phyloP scores from a whole-genome alignment of 2,888 invertebrate species.

The Apotomis turbidana region DNA sequence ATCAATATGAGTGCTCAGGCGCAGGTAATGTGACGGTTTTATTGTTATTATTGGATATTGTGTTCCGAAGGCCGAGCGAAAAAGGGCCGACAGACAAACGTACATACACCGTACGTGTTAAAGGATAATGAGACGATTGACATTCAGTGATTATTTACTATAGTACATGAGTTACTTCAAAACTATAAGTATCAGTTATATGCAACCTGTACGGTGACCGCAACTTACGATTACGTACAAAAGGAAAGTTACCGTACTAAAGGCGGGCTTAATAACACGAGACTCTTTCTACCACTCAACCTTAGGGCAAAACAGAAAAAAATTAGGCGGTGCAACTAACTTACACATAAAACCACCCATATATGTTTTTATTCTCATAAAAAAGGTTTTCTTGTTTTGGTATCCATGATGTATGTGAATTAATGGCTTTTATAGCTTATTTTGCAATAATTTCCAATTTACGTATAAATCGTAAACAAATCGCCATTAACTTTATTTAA shows the following conservation, averaged over 20 bases:
- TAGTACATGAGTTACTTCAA: neutral
- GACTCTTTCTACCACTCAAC: too few relatives aligned
- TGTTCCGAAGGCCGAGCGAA: constrained; percentile 71
- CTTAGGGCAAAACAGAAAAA: too few relatives aligned
- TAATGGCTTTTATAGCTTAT: constrained; percentile 9
- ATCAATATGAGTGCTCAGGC: constrained; percentile 59
- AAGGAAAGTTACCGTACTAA: too few relatives aligned
- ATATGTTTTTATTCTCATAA: too few relatives aligned
- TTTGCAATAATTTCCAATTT: constrained; percentile 24
- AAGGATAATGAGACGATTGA: constrained; percentile 53
- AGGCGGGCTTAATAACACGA: too few relatives aligned
- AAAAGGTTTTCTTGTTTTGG: too few relatives aligned
- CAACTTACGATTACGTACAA: too few relatives aligned
- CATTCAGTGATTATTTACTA: constrained; percentile 9
- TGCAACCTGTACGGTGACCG: neutral
- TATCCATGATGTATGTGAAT: too few relatives aligned
- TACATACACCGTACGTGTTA: constrained; percentile 46
- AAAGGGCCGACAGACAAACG: constrained; percentile 65
- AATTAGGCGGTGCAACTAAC: too few relatives aligned
- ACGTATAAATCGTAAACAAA: constrained; percentile 17
- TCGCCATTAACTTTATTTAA: constrained; percentile 9
- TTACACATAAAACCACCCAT: too few relatives aligned
- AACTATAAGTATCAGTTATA: neutral
- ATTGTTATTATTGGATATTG: constrained; percentile 80
- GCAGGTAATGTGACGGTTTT: constrained; percentile 47